Base-by-base conservation (phyloP, 1,140 invertebrate species). In the Drosophila quadrilineata region DNA sequence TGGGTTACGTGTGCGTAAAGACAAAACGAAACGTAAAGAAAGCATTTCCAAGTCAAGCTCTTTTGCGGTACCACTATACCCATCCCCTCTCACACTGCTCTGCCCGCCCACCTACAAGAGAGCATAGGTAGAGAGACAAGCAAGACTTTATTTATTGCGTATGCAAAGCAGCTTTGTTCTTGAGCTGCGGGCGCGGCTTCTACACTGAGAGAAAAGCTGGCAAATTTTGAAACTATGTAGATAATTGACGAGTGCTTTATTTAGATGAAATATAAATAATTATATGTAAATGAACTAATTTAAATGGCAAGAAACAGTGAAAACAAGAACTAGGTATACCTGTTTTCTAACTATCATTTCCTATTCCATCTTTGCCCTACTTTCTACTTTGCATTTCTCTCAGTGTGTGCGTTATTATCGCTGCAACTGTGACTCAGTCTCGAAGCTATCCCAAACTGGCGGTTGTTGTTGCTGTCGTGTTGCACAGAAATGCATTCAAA, bases 401-500 rank as follows among this genome's bases (percentile, higher is more conserved):
- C 56, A 66, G 63, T 66, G 63, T 17, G 46, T 52, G 63, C 46
- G 8, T 66, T 66, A 52, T 33, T 64, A 66, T 71, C 60, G 68
- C 52, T 69, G 75, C 71, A 71, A 73, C 49, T 63, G 73, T 82
- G 79, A 82, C 73, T 82, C 79, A 82, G 60, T n/a, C 79, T 67
- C 64, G 53, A 35, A 40, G 75, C 65, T 48, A 77, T 79, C 56
- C 53, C 10, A 28, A 45, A 3, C 9, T n/a, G 40, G 46, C 43
- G 65, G 69, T 31, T 49, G 54, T 40, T 45, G 72, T 52, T 49
- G 66, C 41, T 72, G 69, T 58, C 65, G 64, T 68, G 57, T 50
- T 74, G 57, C 63, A 58, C 54, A 48, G 48, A 82, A 84, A 70
- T 77, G 79, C 79, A 82, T 84, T 84, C 52, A 84, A 84, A 84